Evolutionary conservation across 2,113 vertebrate genomes (phyloP).

Genomic region (Amazona vittata): DNA sequence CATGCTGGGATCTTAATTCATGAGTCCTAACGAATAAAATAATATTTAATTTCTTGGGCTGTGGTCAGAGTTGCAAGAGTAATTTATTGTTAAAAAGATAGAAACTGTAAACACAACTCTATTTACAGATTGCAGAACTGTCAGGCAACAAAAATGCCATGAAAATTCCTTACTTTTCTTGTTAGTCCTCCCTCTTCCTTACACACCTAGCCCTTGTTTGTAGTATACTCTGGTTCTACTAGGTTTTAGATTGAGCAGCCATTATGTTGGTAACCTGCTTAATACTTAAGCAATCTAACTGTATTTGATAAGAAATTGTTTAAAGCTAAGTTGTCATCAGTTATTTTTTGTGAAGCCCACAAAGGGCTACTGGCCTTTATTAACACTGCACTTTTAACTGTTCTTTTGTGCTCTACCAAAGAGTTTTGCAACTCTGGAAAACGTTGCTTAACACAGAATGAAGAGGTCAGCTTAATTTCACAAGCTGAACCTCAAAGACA

Average conservation of each 20-base stretch:
- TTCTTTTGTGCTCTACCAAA: background rate
- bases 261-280: background rate
- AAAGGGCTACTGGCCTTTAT: background rate
- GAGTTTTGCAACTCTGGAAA: constrained; percentile 13
- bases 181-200: background rate
- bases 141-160: background rate
- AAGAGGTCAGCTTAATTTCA: constrained; percentile 29
- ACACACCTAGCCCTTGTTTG: background rate
- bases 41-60: background rate
- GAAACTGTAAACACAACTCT: background rate
- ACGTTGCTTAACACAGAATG: background rate
- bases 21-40: background rate
- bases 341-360: background rate
- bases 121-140: background rate
- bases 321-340: background rate
- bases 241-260: background rate
- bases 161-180: background rate
- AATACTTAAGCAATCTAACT: background rate
- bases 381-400: background rate
- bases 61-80: background rate
- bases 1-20: background rate
- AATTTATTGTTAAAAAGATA: background rate
- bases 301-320: background rate
- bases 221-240: background rate
- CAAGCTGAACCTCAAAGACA: background rate